Evolutionary conservation across 2,888 invertebrate species (phyloP), one percentile per base, ranked within the genome.

Genomic region (Ennomos fuscantarius): DNA sequence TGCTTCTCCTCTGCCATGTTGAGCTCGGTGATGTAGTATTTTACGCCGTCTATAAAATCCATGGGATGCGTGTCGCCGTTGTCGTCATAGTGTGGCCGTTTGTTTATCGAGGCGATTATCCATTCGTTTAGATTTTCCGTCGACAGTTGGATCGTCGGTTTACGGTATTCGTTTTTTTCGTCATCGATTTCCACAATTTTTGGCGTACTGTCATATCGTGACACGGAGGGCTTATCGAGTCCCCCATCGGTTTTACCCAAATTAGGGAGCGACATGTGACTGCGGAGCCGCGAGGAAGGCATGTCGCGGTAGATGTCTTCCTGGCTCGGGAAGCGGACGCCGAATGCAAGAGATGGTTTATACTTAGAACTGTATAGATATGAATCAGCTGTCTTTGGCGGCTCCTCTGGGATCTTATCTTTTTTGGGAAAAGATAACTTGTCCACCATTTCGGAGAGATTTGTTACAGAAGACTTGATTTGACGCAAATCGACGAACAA

Each of bases 401-500:
- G 68, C 36, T 82, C 81, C 49, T 79, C 78, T 62, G 71, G 61
- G 48, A 68, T 68, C 58, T 77, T 83, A 39, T 86, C 84, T 76
- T 82, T 84, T 31, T 86, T 82, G 32, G 82, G 74, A 12, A 83
- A 79, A 45, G 92, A 87, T 78, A 92, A 86, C 70, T 89, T 89
- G 66, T 92, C 92, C 41, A 92, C 92, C 91, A 92, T 91, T 62
- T 90, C 88, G 2, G 92, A 91, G 15, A 92, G 80, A 61, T 89
- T 92, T 68, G 86, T 85, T 70, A 92, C 91, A 54, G 92, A 92
- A 57, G 91, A 84, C 71, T 89, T 91, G 66, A 92, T 89, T 68
- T 89, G 89, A 62, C 92, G 84, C 75, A 92, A 83, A 77, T 92
- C 91, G 64, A 92, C 91, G 72, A 90, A 92, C 76, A 92, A 84